A percentile compares a stretch with the other conserved stretches of the same genome.
Conservation (phyloP, 1,140 invertebrate species). For the Rhagoletis zephyria region DNA sequence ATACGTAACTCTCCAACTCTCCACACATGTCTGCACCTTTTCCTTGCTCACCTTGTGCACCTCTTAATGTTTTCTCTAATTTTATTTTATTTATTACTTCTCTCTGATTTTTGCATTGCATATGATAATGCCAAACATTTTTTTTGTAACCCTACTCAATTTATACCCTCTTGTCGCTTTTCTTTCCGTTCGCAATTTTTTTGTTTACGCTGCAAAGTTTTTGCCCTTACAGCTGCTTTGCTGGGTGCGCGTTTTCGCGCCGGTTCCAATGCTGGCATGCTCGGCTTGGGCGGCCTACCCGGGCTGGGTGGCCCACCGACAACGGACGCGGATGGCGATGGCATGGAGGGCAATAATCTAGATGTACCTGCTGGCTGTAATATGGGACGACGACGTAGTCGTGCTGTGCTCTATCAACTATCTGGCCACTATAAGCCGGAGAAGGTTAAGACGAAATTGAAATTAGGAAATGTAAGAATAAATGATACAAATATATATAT, state of each 20-base stretch:
- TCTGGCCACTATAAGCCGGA: conserved; percentile 95
- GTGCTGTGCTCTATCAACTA: conserved; percentile 95
- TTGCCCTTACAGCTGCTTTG: conserved; percentile 73
- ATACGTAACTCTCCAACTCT: background rate
- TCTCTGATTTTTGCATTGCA: conserved; percentile 3
- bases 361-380: conserved; percentile 91
- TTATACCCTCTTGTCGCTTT: conserved; percentile 35
- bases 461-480: conserved; percentile 92
- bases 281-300: conserved; percentile 80
- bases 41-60: background rate
- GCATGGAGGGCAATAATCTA: conserved; percentile 80
- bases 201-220: conserved; percentile 70
- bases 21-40: background rate
- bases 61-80: background rate
- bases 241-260: conserved; percentile 75
- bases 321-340: conserved; percentile 78
- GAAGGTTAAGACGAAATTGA: conserved; percentile 93
- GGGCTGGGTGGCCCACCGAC: conserved; percentile 78
- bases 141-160: background rate
- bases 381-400: conserved; percentile 87
- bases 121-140: background rate
- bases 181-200: conserved; percentile 53
- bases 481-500: background rate
- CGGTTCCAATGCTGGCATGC: conserved; percentile 81
- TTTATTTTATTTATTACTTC: background rate